phyloP scores from a whole-genome alignment of 2,888 invertebrate species.

The Brachyptera putata region DNA sequence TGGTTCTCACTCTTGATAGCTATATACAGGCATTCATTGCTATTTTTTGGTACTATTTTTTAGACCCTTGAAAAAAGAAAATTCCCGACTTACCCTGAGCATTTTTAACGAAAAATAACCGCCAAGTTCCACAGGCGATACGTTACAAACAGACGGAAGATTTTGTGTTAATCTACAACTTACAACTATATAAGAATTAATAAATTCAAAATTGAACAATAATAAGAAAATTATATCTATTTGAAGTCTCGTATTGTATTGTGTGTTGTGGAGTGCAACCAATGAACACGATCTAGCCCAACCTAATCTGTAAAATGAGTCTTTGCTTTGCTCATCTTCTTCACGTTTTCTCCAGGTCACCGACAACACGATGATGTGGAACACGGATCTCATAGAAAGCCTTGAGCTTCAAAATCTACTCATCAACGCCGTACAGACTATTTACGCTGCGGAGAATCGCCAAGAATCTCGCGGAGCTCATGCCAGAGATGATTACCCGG shows the following conservation, averaged over 20 bases:
- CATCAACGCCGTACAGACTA: constrained; percentile 57
- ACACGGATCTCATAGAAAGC: constrained; percentile 66
- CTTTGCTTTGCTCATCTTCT: background rate
- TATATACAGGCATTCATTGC: no score
- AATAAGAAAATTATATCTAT: no score
- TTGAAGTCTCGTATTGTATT: no score
- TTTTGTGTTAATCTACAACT: no score
- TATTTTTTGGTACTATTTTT: no score
- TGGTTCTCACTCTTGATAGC: no score
- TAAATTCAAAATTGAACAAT: no score
- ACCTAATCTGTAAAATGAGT: background rate
- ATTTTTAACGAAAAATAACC: background rate
- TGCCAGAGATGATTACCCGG: constrained; percentile 59
- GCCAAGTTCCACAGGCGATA: no score
- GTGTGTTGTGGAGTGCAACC: no score
- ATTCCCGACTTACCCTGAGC: background rate
- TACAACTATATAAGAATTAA: no score
- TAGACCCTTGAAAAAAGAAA: background rate
- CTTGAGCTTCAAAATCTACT: constrained; percentile 68
- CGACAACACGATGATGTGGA: constrained; percentile 64
- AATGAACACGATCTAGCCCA: no score
- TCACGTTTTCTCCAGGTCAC: constrained; percentile 7
- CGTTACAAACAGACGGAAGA: no score
- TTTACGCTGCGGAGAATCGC: constrained; percentile 59
- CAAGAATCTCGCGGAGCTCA: constrained; percentile 71